Evolutionary conservation across 2,113 vertebrate genomes (phyloP).

Genomic region (Scophthalmus maximus): DNA sequence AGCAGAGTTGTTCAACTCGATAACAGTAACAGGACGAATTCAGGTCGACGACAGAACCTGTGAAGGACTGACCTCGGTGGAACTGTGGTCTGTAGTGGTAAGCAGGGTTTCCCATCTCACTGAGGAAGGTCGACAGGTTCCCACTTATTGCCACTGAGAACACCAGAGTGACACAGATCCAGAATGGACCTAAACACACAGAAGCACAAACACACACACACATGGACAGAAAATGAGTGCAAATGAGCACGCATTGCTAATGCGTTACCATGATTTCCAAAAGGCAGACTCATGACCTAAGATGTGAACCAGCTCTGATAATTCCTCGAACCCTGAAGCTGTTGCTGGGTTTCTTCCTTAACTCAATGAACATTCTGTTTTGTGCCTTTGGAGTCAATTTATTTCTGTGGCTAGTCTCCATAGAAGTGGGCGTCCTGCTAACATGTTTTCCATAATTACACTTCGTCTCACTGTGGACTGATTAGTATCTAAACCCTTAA

Average conservation of each 20-base stretch:
- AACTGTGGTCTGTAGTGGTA: constrained; percentile 89
- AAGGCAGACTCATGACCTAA: too few species aligned
- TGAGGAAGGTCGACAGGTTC: constrained; percentile 85
- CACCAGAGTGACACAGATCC: constrained; percentile 90
- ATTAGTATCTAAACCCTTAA: background rate
- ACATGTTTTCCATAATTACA: too few species aligned
- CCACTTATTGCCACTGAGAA: constrained; percentile 87
- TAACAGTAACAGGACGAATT: background rate
- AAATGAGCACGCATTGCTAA: too few species aligned
- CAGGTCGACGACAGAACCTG: accelerated
- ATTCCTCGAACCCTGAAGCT: too few species aligned
- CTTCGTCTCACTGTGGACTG: too few species aligned
- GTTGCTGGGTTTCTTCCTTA: background rate
- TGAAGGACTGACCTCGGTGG: constrained; percentile 83
- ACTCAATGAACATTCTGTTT: background rate
- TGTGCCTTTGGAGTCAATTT: background rate
- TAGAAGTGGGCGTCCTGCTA: too few species aligned
- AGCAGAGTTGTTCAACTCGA: background rate
- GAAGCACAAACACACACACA: constrained; percentile 49
- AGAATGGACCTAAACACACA: constrained; percentile 87
- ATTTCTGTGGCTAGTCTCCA: too few species aligned
- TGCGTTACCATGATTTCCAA: background rate
- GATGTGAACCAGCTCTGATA: too few species aligned
- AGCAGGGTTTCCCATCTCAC: constrained; percentile 62
- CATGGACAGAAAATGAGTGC: background rate